phyloP scores from a whole-genome alignment of 2,888 invertebrate genomes.

The Laothoe populi region DNA sequence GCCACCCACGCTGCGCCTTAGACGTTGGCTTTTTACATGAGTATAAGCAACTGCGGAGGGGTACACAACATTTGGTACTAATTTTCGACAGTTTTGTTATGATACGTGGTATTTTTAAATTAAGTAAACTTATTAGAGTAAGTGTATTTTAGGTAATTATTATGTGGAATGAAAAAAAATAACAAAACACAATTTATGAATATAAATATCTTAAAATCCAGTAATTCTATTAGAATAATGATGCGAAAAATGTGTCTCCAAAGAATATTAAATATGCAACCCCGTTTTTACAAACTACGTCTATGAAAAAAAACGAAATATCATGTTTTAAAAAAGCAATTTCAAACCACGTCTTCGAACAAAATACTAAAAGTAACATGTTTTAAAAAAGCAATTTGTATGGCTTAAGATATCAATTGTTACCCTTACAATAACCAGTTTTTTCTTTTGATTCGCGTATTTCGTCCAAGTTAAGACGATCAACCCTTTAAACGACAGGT shows the following conservation, averaged over 20 bases:
- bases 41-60: conserved; percentile 69
- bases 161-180: too few species aligned
- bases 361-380: neutral
- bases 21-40: conserved; percentile 84
- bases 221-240: too few species aligned
- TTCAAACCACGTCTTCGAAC: neutral
- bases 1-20: conserved; percentile 68
- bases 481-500: conserved; percentile 58
- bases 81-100: conserved; percentile 25
- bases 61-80: conserved; percentile 56
- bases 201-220: too few species aligned
- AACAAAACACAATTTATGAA: too few species aligned
- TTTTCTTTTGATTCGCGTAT: conserved; percentile 38
- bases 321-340: neutral
- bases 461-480: conserved; percentile 47
- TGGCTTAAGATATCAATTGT: conserved; percentile 25
- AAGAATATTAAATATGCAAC: too few species aligned
- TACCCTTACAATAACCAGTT: conserved; percentile 44
- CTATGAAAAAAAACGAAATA: neutral
- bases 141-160: too few species aligned
- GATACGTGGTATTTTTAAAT: neutral
- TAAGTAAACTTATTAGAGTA: too few species aligned
- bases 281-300: neutral
- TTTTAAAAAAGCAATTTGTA: conserved; percentile 13
- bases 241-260: too few species aligned